Percentiles rank a stretch among this genome's conserved stretches.
Conservation (phyloP, 2,113 vertebrate genomes). For the Galbula dea region DNA sequence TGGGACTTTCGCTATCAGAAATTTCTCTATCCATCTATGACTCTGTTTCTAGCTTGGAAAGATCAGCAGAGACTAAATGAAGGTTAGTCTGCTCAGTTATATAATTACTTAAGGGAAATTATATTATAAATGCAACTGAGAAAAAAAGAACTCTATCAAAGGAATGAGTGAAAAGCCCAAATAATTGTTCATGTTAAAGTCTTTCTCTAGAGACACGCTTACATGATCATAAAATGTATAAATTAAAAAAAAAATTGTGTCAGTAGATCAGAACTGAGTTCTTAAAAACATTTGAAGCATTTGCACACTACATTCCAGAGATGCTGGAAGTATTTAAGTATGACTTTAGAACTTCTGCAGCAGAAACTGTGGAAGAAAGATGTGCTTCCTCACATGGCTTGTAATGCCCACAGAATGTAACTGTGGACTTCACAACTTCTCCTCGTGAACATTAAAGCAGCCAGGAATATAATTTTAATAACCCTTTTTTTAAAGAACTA, state of each 20-base stretch:
- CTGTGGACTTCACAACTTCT: not conserved
- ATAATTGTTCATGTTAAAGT: not conserved
- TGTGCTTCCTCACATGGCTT: not conserved
- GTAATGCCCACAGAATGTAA: not conserved
- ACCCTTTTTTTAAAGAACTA: not conserved
- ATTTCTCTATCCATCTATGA: conserved; percentile 50
- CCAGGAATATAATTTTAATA: not conserved
- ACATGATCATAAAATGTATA: not conserved
- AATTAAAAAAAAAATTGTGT: not conserved
- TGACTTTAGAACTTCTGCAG: not conserved
- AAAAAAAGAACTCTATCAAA: conserved; percentile 21
- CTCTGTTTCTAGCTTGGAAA: conserved; percentile 7
- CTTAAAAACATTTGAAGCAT: too few species aligned
- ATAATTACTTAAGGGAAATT: conserved; percentile 65
- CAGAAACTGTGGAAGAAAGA: not conserved
- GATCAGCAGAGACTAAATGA: conserved; percentile 47
- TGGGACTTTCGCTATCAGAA: conserved; percentile 19
- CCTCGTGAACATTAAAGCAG: not conserved
- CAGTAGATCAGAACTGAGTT: not conserved
- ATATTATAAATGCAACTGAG: conserved; percentile 13
- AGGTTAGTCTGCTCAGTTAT: conserved; percentile 47
- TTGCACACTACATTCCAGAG: not conserved
- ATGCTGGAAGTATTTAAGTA: not conserved
- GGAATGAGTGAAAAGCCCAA: not conserved
- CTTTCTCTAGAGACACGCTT: not conserved